Percentiles rank a stretch among this genome's conserved stretches.
Conservation (phyloP, 2,797 vertebrate species). For the Parambassis ranga region DNA sequence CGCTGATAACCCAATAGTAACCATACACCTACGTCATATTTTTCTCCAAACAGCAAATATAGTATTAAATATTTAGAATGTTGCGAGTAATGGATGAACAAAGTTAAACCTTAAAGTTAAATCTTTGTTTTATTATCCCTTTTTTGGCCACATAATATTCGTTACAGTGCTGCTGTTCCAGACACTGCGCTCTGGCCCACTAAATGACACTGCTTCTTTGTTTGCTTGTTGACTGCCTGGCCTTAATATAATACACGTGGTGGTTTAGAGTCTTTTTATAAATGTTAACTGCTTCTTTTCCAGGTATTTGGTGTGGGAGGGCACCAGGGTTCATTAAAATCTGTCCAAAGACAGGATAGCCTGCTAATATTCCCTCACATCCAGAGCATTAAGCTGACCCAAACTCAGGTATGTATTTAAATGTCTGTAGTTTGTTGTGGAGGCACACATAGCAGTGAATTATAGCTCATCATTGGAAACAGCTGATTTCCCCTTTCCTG, state of each 20-base stretch:
- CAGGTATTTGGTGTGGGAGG: conserved; percentile 92
- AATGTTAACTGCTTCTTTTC: conserved; percentile 9
- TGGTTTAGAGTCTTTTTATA: not conserved
- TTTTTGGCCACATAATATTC: too few species aligned
- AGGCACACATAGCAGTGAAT: not conserved
- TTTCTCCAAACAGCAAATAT: too few species aligned
- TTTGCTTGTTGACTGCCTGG: not conserved
- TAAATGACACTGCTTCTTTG: not conserved
- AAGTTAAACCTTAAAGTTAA: too few species aligned
- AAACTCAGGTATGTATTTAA: conserved; percentile 86
- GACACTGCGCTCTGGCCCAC: too few species aligned
- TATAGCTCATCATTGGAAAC: conserved; percentile 54
- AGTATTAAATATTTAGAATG: too few species aligned
- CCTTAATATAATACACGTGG: not conserved
- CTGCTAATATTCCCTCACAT: conserved; percentile 90
- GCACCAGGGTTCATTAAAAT: conserved; percentile 76
- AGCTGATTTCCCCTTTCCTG: conserved; percentile 59
- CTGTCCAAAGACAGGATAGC: conserved; percentile 80
- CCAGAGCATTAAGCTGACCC: conserved; percentile 91
- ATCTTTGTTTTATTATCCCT: too few species aligned
- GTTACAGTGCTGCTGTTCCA: too few species aligned
- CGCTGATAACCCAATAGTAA: too few species aligned
- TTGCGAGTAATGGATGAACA: too few species aligned
- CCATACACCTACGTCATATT: too few species aligned
- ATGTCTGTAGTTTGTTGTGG: conserved; percentile 10